These are phyloP conservation scores for Eueides isabella DNA, from an alignment of 1,140 invertebrate genomes.

Conservation along the genomic window DNA sequence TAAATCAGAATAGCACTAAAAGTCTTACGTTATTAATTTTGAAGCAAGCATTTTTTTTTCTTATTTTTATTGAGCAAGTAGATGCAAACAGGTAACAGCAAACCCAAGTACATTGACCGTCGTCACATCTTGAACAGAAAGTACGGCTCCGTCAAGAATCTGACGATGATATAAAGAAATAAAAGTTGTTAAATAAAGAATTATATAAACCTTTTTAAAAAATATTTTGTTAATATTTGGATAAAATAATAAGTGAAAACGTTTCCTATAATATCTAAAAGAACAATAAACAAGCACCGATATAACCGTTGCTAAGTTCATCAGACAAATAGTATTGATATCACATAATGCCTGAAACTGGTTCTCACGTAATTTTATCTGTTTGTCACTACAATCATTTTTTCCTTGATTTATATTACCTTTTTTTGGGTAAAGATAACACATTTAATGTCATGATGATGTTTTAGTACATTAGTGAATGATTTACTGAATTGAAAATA, in stretches of 20 bases:
- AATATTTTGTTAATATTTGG: no score
- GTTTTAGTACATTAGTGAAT: no score
- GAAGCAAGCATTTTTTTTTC: conserved; percentile 31
- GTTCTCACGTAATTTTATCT: no score
- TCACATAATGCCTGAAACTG: background rate
- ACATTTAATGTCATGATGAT: no score
- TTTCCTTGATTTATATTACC: no score
- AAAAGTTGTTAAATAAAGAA: background rate
- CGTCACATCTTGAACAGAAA: conserved; percentile 9
- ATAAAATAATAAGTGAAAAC: no score
- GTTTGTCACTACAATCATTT: no score
- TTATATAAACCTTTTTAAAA: background rate
- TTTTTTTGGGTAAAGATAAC: no score
- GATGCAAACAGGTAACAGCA: conserved; percentile 19
- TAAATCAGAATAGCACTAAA: conserved; percentile 13
- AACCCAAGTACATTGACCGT: conserved; percentile 25
- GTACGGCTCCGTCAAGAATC: conserved; percentile 15
- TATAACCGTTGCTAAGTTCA: no score
- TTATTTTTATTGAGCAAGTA: conserved; percentile 24
- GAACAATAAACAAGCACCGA: no score
- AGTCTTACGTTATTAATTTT: conserved; percentile 24
- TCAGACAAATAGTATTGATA: background rate
- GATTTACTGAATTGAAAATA: no score
- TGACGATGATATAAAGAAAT: conserved; percentile 2
- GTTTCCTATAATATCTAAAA: no score